Conservation (phyloP, 37 sponge, comb jelly and placozoan genomes). For the Geodia barretti region DNA sequence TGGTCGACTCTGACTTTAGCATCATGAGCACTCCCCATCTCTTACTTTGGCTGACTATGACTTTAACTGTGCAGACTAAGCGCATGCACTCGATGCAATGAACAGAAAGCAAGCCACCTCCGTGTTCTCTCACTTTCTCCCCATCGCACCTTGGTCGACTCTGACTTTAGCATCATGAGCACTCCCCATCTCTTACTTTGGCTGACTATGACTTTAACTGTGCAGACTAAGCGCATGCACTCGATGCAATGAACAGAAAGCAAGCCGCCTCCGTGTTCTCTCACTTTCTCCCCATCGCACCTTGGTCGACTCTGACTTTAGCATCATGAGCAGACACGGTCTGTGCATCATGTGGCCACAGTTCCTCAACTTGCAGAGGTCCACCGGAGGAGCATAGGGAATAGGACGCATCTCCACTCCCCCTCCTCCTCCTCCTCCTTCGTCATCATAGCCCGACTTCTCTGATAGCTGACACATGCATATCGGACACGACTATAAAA, state of each 20-base stretch:
- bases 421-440: not conserved
- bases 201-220: not conserved
- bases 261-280: not conserved
- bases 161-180: conserved; percentile 43
- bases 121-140: not conserved
- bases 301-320: conserved; percentile 49
- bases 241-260: not conserved
- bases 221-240: not conserved
- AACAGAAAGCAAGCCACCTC: not conserved
- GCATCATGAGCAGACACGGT: conserved; percentile 55
- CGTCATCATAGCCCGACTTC: conserved; percentile 65
- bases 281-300: not conserved
- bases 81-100: not conserved
- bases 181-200: not conserved
- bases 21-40: not conserved
- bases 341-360: conserved; percentile 78
- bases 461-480: conserved; percentile 71
- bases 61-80: not conserved
- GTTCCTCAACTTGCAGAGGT: conserved; percentile 61
- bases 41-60: not conserved
- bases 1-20: conserved; percentile 53
- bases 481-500: conserved; percentile 72
- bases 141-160: conserved; percentile 28
- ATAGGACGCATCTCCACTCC: no score
- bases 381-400: conserved; percentile 13